Base-by-base conservation (phyloP, 2,797 vertebrate genomes). In the Argentina silus region DNA sequence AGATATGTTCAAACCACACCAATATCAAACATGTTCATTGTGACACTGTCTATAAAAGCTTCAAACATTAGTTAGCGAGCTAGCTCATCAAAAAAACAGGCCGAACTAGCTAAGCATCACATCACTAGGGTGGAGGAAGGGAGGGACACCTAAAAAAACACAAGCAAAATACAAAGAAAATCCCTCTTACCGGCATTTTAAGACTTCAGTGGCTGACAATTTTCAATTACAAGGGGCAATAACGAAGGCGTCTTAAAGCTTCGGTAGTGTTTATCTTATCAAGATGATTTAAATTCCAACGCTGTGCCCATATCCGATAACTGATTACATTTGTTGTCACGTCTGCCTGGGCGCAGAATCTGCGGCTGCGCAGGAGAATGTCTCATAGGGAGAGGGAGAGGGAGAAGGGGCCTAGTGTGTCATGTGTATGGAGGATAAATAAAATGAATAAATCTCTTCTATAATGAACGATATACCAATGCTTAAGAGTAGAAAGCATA, bases 131-230 rank as follows among this genome's bases (percentile, higher is more conserved):
- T 67, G 68, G 69, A 85, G 57, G 71, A 88, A 91, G 91, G 91
- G 90, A 90, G 91, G 88, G 85, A 83, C 87, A 89, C 82, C 12
- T 17, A 80, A 64, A 69, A 56, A 64, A 72, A 73, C 19, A 67
- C 53, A 50, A 73, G 27, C 27, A 21, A 27, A 69, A 75, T 51
- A 64, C 10, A 67, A 11, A 62, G 47, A 7, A 60, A 71, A 85
- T n/a, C 2, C 36, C 14, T 17, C 93, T 91, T 92, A 94, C 93
- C 91, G 91, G 92, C 93, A 94, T 94, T 0, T 67, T 82, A 64
- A 70, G n/a, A 67, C 11, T 10, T 60, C 45, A 45, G 23, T 4
- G 9, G 27, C 12, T 8, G 56, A 1, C 9, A 47, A 9, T 66
- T 0, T 43, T 47, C 2, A 19, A 56, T 0, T 43, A 19, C 17